Evolutionary conservation across 2,113 vertebrate species (phyloP).

Genomic region (Phocoena sinus): DNA sequence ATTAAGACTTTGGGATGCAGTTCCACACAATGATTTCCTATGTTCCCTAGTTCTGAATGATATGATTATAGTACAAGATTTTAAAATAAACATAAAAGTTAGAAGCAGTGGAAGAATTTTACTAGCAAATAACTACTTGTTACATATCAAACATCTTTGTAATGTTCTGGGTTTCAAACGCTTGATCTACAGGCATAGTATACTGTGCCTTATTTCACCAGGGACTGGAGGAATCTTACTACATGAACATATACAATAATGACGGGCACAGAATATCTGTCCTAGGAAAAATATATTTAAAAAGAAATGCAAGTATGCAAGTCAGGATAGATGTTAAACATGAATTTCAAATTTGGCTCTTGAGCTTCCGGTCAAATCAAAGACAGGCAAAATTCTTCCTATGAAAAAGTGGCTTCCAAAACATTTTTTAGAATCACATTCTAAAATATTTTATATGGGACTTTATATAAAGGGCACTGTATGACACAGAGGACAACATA

Average conservation of each 20-base stretch:
- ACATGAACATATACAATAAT: background rate
- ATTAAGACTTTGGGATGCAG: conserved; percentile 19
- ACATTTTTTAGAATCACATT: background rate
- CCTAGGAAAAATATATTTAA: conserved; percentile 14
- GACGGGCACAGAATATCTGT: background rate
- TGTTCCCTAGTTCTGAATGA: background rate
- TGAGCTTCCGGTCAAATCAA: background rate
- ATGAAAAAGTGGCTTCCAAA: background rate
- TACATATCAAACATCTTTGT: background rate
- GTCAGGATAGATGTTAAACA: background rate
- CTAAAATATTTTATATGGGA: background rate
- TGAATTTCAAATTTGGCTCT: conserved; percentile 24
- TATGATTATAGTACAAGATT: background rate
- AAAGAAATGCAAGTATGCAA: background rate
- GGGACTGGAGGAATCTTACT: background rate
- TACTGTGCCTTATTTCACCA: background rate
- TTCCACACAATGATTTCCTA: background rate
- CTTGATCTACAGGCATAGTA: background rate
- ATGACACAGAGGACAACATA: background rate
- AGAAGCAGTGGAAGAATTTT: background rate
- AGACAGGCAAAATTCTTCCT: background rate
- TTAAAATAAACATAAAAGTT: conserved; percentile 28
- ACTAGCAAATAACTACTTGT: background rate
- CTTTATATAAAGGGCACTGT: background rate
- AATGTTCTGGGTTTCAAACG: conserved; percentile 8